A percentile compares a stretch with the other conserved stretches of the same genome.
These are phyloP conservation scores for Pygoscelis antarcticus DNA, from an alignment of 2,113 vertebrate genomes.

Conservation along the genomic window DNA sequence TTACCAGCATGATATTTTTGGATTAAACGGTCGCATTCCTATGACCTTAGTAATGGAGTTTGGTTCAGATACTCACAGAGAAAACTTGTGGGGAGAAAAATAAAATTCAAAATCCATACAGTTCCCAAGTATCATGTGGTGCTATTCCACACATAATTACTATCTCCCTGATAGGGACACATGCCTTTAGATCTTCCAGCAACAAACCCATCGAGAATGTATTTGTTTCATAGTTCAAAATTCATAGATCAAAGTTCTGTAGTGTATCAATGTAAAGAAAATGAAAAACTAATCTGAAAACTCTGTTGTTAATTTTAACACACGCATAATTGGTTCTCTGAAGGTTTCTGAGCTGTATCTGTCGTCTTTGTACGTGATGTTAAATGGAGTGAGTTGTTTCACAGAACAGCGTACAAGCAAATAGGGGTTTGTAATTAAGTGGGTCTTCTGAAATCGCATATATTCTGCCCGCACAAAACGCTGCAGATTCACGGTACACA, in stretches of 20 bases:
- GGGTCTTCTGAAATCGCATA: background rate
- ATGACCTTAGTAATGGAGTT: background rate
- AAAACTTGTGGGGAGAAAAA: background rate
- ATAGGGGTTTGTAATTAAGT: background rate
- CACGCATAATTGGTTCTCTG: background rate
- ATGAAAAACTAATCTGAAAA: background rate
- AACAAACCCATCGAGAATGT: background rate
- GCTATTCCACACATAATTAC: background rate
- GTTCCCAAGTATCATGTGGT: background rate
- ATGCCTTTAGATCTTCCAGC: background rate
- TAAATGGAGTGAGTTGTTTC: background rate
- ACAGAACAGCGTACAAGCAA: background rate
- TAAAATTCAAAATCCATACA: background rate
- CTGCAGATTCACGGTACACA: background rate
- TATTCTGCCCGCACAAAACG: background rate
- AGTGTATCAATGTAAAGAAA: background rate
- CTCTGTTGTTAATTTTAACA: background rate
- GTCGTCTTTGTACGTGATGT: accelerated
- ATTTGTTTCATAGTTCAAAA: background rate
- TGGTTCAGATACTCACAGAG: background rate
- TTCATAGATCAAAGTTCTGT: background rate
- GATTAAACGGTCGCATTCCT: background rate
- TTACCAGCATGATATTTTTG: background rate
- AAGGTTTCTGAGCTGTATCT: background rate
- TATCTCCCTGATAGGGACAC: background rate